phyloP scores from a whole-genome alignment of 2,113 vertebrate genomes.

The Corythaixoides concolor region DNA sequence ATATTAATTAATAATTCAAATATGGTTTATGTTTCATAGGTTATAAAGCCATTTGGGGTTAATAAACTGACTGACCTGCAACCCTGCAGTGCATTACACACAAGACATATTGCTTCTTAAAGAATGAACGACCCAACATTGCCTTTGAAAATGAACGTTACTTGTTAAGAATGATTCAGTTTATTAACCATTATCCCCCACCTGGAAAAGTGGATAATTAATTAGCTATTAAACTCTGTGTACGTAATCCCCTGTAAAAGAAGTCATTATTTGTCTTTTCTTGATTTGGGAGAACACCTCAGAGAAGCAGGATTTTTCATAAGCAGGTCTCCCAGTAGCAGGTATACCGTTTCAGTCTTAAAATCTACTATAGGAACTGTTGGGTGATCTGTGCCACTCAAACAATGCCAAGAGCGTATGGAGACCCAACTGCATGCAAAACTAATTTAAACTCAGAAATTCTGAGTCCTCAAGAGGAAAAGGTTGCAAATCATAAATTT shows the following conservation, averaged over 20 bases:
- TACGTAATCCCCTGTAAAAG: neutral
- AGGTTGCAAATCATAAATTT: neutral
- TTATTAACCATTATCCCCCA: neutral
- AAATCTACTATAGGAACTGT: neutral
- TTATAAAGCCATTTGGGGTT: neutral
- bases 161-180: neutral
- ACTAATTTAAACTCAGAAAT: neutral
- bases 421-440: neutral
- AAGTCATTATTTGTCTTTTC: neutral
- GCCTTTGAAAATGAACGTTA: neutral
- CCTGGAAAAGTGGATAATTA: neutral
- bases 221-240: neutral
- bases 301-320: neutral
- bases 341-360: neutral
- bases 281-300: neutral
- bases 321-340: neutral
- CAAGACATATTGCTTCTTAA: neutral
- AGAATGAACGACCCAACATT: neutral
- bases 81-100: neutral
- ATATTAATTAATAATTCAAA: slow-evolving; percentile 41
- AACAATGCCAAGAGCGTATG: neutral
- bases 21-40: neutral
- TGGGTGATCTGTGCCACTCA: neutral
- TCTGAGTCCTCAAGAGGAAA: neutral
- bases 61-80: slow-evolving; percentile 23